These are phyloP conservation scores for Acanthopleura granulata DNA, from an alignment of 2,888 invertebrate genomes.

Conservation along the genomic window DNA sequence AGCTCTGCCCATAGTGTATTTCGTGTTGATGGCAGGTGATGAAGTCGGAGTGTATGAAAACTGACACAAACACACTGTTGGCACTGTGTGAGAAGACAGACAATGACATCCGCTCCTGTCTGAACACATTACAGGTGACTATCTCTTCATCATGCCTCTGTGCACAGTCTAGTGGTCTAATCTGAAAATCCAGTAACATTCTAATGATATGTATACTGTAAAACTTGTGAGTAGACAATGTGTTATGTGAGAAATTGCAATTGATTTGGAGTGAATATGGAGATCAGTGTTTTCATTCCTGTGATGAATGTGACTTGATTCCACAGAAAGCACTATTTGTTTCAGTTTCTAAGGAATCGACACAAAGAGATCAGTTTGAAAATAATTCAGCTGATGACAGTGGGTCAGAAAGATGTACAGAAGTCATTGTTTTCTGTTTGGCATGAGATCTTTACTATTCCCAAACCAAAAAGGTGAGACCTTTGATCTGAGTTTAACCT, in stretches of 20 bases:
- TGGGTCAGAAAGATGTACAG: conserved; percentile 90
- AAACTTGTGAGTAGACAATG: too few species aligned
- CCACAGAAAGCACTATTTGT: conserved; percentile 22
- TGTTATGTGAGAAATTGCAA: too few species aligned
- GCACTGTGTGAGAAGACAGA: conserved; percentile 86
- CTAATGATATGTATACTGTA: too few species aligned
- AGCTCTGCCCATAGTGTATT: too few species aligned
- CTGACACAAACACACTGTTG: conserved; percentile 79
- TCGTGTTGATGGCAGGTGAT: conserved; percentile 59
- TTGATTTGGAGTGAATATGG: too few species aligned
- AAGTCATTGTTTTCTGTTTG: conserved; percentile 87
- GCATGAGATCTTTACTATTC: conserved; percentile 82
- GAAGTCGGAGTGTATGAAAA: conserved; percentile 77
- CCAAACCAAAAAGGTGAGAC: conserved; percentile 60
- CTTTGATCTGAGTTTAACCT: too few species aligned
- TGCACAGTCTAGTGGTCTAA: too few species aligned
- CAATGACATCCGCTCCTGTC: conserved; percentile 92
- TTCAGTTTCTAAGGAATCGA: conserved; percentile 64
- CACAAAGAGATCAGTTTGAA: conserved; percentile 60
- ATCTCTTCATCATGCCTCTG: too few species aligned
- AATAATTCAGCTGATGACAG: conserved; percentile 76
- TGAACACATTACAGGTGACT: conserved; percentile 83
- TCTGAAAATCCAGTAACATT: too few species aligned
- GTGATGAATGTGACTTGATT: not conserved
- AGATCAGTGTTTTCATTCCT: not conserved